Evolutionary conservation across 2,888 invertebrate species (phyloP), one percentile per base, ranked within the genome.

Genomic region (Epiperipatus broadwayi): DNA sequence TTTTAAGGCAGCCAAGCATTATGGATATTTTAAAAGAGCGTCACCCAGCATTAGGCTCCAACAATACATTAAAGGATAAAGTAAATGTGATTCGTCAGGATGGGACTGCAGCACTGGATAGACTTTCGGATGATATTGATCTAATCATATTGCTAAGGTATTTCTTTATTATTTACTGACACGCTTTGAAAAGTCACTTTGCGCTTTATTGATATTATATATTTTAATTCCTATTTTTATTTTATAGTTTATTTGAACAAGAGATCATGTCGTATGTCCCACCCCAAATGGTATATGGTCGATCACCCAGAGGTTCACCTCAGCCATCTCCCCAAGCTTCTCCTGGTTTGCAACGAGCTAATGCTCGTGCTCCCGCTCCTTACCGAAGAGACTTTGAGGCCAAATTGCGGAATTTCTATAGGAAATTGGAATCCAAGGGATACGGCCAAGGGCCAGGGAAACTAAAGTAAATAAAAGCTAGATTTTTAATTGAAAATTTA

Each of bases 181-280:
- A n/a, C n/a, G n/a, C n/a, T n/a, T n/a, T n/a, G n/a, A n/a, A n/a
- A n/a, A n/a, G n/a, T n/a, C n/a, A n/a, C 34, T 16, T 10, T 4
- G 18, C 19, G 5, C 10, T 15, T 34, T 18, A 5, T 7, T 14
- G 8, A 34, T 8, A 34, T 34, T 8, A 34, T 19, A 18, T 14
- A 5, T 10, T 19, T 10, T 14, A 12, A 18, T 18, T 8, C 18
- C 10, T 34, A 15, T 53, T 48, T 47, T 43, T 46, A 21, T 27
- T 18, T 66, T 68, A 33, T 70, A 91, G 91, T 70, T 73, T 89
- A 53, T 89, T 91, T 68, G 91, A 93, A 64, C 83, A 91, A 69
- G 89, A 91, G 70, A 89, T 91, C 56, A 87, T 91, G 89, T 85
- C 85, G 51, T 89, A 87, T 65, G 80, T 89, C 54, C 89, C n/a